phyloP scores from a whole-genome alignment of 2,797 vertebrate species.

The Luscinia megarhynchos region DNA sequence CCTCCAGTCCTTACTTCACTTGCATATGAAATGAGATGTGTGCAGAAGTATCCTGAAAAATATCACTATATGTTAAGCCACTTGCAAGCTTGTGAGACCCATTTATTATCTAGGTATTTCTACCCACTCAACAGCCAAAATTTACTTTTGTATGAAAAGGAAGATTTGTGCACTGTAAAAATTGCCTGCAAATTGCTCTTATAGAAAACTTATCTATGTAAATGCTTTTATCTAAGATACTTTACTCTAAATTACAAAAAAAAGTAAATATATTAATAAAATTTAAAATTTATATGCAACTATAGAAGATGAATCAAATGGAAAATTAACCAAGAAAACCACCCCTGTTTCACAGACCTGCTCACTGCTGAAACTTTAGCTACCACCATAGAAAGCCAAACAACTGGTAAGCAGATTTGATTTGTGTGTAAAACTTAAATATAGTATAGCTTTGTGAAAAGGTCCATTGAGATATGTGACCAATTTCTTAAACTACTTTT shows the following conservation, averaged over 20 bases:
- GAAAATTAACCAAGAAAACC: neutral
- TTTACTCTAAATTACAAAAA: neutral
- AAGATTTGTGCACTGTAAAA: neutral
- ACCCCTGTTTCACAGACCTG: neutral
- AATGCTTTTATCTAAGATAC: neutral
- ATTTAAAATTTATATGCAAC: fast-evolving
- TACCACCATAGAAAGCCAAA: neutral
- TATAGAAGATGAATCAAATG: neutral
- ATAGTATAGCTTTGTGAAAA: neutral
- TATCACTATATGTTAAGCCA: neutral
- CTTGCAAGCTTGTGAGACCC: neutral
- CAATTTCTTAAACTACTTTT: neutral
- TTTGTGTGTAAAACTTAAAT: neutral
- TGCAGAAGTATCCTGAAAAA: neutral
- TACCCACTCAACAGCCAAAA: neutral
- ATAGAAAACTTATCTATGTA: neutral
- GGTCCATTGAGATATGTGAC: neutral
- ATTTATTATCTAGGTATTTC: neutral
- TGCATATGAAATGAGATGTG: neutral
- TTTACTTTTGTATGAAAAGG: neutral
- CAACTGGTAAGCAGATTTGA: neutral
- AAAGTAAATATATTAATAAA: neutral
- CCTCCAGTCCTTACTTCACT: neutral
- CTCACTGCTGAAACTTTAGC: neutral
- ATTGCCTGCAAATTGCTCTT: neutral